Conservation (phyloP, 2,113 vertebrate genomes). For the Plectropomus leopardus region DNA sequence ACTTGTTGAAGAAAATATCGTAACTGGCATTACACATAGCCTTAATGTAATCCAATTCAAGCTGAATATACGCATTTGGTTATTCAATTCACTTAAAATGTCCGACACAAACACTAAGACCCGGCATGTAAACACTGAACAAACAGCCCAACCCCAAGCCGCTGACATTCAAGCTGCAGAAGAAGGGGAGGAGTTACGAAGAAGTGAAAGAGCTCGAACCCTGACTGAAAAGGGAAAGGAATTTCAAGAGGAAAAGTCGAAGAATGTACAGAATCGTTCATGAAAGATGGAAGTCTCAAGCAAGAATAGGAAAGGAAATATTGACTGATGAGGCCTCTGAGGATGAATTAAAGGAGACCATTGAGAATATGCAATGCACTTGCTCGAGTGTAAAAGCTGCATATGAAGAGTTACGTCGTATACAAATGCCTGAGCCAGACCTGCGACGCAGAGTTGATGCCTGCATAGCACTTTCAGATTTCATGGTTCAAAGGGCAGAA, state of each 20-base stretch:
- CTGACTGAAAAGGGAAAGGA: constrained; percentile 4
- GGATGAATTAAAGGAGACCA: constrained; percentile 13
- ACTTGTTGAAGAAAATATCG: too few species aligned
- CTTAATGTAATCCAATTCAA: background rate
- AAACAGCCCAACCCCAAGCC: background rate
- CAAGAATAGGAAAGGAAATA: constrained; percentile 2
- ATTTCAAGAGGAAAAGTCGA: constrained; percentile 10
- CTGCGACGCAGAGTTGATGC: constrained; percentile 19
- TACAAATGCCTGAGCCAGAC: constrained; percentile 39
- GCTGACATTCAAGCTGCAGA: background rate
- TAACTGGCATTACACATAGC: background rate
- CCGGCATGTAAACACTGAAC: background rate
- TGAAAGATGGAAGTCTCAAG: background rate
- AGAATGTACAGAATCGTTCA: constrained; percentile 1
- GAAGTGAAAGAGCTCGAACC: constrained; percentile 4
- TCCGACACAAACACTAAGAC: background rate
- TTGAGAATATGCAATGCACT: constrained; percentile 7
- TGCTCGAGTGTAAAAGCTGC: constrained; percentile 16
- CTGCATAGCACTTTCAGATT: constrained; percentile 33
- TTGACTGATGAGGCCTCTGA: constrained; percentile 4
- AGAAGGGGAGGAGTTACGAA: background rate
- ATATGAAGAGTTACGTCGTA: constrained; percentile 36
- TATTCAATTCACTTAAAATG: constrained; percentile 7
- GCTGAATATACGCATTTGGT: background rate
- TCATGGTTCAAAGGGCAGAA: constrained; percentile 26